Base-by-base conservation (phyloP, 2,113 vertebrate genomes). In the Tupaia tana region DNA sequence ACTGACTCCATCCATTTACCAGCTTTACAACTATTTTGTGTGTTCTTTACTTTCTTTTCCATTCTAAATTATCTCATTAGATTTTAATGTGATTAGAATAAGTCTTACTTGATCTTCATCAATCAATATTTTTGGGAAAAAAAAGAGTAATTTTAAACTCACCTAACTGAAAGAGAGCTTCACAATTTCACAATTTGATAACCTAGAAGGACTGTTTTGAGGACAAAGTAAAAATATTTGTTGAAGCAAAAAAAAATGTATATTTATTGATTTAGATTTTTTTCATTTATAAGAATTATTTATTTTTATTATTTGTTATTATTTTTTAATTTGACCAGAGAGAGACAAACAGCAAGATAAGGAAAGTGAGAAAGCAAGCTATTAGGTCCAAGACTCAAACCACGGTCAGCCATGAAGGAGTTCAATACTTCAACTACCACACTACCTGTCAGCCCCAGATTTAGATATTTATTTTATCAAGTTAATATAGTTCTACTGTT, bases 131-230 rank as follows among this genome's bases (percentile, higher is more conserved):
- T 74, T 61, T 43, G 43, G 43, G n/a, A 74, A 19, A 79, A 88
- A 52, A 86, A 78, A 56, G 22, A 87, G 15, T 0, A 22, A 54
- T 78, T 24, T 78, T n/a, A 52, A 81, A 77, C 13, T 82, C 25
- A 31, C 14, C 18, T 95, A 22, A 43, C 31, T 88, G 58, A 90
- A 95, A 86, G n/a, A 52, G 91, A 91, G 19, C 18, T 78, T 84
- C 9, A 83, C 18, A 90, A 59, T 14, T 22, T 14, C 25, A 94
- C 22, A 86, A n/a, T 31, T 43, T 16, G 84, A 2, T 63, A 88
- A 80, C 73, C 87, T 56, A 67, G 56, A 83, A 84, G 71, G 18
- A 0, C 8, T 43, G 12, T 52, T 19, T 29, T 59, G 29, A 92
- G 27, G 7, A 27, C 25, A 70, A 81, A 31, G 52, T 69, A 89